A percentile compares a stretch with the other conserved stretches of the same genome.
Conservation (phyloP, 23 tunicate species). For the Trididemnum miniatum region DNA sequence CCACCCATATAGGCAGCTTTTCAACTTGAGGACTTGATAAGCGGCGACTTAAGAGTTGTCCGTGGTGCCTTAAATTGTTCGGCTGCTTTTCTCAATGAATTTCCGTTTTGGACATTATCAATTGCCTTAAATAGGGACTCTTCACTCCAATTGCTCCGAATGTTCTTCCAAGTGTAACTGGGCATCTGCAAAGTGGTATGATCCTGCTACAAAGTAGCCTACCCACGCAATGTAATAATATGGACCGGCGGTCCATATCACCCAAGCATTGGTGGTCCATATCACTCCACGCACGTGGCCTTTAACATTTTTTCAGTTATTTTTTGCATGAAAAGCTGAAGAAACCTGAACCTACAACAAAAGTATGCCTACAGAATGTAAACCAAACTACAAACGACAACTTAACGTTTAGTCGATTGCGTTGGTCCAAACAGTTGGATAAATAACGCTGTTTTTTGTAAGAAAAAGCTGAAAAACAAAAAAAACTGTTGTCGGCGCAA, state of each 20-base stretch:
- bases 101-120: too few relatives aligned
- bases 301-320: too few relatives aligned
- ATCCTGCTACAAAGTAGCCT: not conserved
- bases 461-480: not conserved
- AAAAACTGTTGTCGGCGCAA: not conserved
- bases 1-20: too few relatives aligned
- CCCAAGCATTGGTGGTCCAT: not conserved
- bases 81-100: too few relatives aligned
- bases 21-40: too few relatives aligned
- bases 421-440: not conserved
- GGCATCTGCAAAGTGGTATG: conserved; percentile 7
- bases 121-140: too few relatives aligned
- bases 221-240: not conserved
- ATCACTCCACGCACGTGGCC: not conserved
- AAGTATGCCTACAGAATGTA: not conserved
- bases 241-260: not conserved
- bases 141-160: too few relatives aligned
- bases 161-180: not conserved
- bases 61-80: too few relatives aligned
- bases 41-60: too few relatives aligned
- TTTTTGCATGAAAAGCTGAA: not conserved
- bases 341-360: not conserved
- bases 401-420: not conserved
- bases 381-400: not conserved
- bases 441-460: not conserved